Evolutionary conservation across 1,140 invertebrate species (phyloP), one percentile per base, ranked within the genome.

Genomic region (Eumeta japonica): DNA sequence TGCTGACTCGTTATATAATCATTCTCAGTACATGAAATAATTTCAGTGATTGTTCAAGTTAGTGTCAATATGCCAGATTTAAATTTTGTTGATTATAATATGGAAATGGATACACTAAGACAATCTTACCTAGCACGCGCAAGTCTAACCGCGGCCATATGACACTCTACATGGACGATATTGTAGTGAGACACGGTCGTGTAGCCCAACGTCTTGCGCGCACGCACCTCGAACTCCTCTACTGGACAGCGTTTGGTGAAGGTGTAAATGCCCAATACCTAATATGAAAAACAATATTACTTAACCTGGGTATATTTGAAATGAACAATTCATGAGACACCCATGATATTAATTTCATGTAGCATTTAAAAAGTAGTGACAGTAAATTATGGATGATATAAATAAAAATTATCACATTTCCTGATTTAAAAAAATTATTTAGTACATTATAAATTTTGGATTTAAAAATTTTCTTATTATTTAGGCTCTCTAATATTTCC

Each of bases 151-250:
- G 95, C 95, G 7, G 92, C 92, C 81, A 94, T 93, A 68, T 99
- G 95, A 63, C 96, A 99, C 62, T 98, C 94, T 9, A 97, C 87
- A 74, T 99, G 96, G 2, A 99, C 93, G 9, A 98, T 87, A 75
- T 98, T 98, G 75, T 98, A 98, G 78, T 98, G 95, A 2, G 93
- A 95, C 2, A 99, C 95, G 0, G 95, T 98, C 7, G 86, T 89
- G 64, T 96, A 97, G 10, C 89, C 89, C 2, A 89, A 78, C 4
- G 86, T 89, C 61, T 92, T 90, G 27, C 89, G 77, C 10, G 86
- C 80, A 62, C 94, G 92, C 24, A 84, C 81, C 62, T 98, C 95
- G 62, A 83, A 90, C 52, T 97, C 93, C 52, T 98, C 95, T n/a
- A 97, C 84, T 56, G 90, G 87, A 55, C 90, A 94, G 9, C 93